Evolutionary conservation across 1,140 invertebrate genomes (phyloP).

Genomic region (Drosophila ironensis): DNA sequence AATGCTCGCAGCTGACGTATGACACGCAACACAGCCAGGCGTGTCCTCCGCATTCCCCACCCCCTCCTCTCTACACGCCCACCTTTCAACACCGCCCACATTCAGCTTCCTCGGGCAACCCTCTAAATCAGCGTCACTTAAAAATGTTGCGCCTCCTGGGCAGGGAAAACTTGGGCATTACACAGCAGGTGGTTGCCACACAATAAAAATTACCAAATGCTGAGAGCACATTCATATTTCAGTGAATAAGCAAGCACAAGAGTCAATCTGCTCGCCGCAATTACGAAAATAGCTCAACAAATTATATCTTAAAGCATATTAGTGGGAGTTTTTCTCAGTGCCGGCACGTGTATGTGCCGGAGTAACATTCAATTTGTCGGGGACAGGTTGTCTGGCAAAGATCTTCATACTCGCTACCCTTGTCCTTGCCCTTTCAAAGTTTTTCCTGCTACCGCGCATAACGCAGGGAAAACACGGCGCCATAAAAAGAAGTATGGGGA

Average conservation of each 20-base stretch:
- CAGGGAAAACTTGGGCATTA: conserved; percentile 43
- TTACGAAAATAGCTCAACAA: no score
- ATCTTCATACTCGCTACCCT: background rate
- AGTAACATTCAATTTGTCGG: conserved; percentile 42
- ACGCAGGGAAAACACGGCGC: background rate
- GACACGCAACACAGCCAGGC: conserved; percentile 53
- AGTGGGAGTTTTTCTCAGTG: background rate
- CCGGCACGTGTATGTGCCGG: background rate
- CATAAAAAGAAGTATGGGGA: conserved; percentile 15
- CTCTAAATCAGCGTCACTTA: conserved; percentile 78
- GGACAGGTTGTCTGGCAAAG: conserved; percentile 36
- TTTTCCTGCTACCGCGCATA: conserved; percentile 31
- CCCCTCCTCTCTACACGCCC: no score
- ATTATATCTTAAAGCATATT: background rate
- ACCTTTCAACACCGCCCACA: background rate
- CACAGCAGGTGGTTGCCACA: conserved; percentile 72
- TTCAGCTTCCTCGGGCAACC: conserved; percentile 5
- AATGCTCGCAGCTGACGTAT: conserved; percentile 75
- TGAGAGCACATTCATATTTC: no score
- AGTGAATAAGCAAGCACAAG: no score
- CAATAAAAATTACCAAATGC: background rate
- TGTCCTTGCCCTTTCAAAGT: conserved; percentile 30
- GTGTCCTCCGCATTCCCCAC: background rate
- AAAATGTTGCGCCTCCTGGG: conserved; percentile 63
- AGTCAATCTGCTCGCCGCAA: no score